A percentile compares a stretch with the other conserved stretches of the same genome.
Conservation (phyloP, 2,113 vertebrate species). For the Anguilla japonica region DNA sequence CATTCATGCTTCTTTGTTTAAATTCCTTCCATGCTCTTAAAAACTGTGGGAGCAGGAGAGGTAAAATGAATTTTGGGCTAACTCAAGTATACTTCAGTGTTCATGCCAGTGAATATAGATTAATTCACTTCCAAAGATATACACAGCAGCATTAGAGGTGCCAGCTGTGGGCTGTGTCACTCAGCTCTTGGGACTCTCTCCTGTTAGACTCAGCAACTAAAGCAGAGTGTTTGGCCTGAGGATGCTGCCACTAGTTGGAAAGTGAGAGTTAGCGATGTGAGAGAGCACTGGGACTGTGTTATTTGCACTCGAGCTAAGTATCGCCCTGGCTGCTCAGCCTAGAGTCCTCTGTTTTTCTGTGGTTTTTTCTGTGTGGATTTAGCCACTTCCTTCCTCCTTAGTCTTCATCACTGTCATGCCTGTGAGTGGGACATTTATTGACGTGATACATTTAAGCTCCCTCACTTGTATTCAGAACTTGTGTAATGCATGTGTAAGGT, state of each 20-base stretch:
- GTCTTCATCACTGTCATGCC: background rate
- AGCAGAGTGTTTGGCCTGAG: constrained; percentile 45
- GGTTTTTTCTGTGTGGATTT: background rate
- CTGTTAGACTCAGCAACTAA: constrained; percentile 30
- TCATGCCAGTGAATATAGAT: background rate
- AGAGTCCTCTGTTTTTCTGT: background rate
- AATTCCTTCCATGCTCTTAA: background rate
- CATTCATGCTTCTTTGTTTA: background rate
- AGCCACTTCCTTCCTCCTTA: background rate
- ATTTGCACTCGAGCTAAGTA: background rate
- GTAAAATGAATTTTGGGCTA: background rate
- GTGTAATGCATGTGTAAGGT: background rate
- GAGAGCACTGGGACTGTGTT: constrained; percentile 40
- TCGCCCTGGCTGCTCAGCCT: background rate
- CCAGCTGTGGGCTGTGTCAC: constrained; percentile 30
- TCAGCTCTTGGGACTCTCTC: constrained; percentile 30
- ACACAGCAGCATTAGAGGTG: background rate
- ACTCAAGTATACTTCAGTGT: background rate
- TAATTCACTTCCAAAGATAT: background rate
- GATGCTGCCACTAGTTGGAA: constrained; percentile 23
- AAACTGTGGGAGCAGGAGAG: background rate
- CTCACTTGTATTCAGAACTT: background rate
- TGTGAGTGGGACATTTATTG: background rate
- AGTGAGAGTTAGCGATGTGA: constrained; percentile 27
- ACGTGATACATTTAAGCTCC: background rate